phyloP scores from a whole-genome alignment of 2,888 invertebrate species.

The Belgica antarctica region DNA sequence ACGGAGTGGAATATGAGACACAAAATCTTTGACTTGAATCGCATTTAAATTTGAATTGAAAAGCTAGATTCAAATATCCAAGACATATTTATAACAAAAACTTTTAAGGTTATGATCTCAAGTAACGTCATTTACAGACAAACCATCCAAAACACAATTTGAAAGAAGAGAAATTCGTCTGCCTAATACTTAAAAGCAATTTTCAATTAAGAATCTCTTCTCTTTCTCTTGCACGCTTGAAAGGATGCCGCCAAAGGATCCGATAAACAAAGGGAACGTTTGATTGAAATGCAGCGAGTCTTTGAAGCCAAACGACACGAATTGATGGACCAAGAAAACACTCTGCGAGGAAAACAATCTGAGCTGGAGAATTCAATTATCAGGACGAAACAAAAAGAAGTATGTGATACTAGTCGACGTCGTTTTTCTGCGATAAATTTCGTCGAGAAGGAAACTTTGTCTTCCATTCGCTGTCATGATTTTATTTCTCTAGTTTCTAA shows the following conservation, averaged over 20 bases:
- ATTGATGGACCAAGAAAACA: constrained; percentile 51
- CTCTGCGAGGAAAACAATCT: constrained; percentile 50
- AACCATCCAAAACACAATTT: too few species aligned
- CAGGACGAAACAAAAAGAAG: constrained; percentile 50
- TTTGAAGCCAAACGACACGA: constrained; percentile 52
- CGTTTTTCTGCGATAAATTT: constrained; percentile 14
- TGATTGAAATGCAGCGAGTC: constrained; percentile 51
- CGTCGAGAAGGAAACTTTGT: neutral
- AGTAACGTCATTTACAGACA: too few species aligned
- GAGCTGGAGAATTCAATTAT: constrained; percentile 50
- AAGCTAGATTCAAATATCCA: too few species aligned
- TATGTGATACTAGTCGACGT: constrained; percentile 38
- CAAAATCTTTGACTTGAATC: too few species aligned
- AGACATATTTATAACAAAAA: too few species aligned
- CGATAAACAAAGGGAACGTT: constrained; percentile 52
- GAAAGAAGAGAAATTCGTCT: too few species aligned
- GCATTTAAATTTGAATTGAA: too few species aligned
- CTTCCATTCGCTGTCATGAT: neutral
- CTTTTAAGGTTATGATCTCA: too few species aligned
- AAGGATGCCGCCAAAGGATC: constrained; percentile 52
- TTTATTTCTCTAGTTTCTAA: neutral
- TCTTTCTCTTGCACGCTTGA: neutral
- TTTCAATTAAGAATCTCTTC: constrained; percentile 29
- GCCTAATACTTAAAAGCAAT: constrained; percentile 17
- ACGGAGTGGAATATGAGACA: too few species aligned